phyloP scores from a whole-genome alignment of 1,140 invertebrate genomes.

The Zaprionus capensis region DNA sequence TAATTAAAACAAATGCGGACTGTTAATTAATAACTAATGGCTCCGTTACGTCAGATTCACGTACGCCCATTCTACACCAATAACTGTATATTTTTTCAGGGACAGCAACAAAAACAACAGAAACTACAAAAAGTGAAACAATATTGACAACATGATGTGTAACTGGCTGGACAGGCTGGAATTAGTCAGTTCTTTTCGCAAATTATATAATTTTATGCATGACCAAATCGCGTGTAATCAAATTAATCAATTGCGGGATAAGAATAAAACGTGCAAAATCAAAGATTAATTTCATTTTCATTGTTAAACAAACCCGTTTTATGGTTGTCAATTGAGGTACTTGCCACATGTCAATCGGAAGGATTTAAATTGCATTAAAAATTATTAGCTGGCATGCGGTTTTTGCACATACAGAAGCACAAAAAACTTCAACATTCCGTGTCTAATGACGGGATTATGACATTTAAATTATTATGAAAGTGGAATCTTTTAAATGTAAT shows the following conservation, averaged over 20 bases:
- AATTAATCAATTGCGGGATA: slow-evolving; percentile 48
- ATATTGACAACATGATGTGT: slow-evolving; percentile 29
- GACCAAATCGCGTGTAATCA: slow-evolving; percentile 37
- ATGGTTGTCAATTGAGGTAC: slow-evolving; percentile 27
- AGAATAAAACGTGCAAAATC: slow-evolving; percentile 24
- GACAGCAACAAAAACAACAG: slow-evolving; percentile 3
- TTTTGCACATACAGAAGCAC: background rate
- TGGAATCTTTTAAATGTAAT: background rate
- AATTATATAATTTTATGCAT: slow-evolving; percentile 51
- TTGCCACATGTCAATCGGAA: slow-evolving; percentile 27
- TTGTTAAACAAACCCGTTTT: slow-evolving; percentile 27
- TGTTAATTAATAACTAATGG: slow-evolving; percentile 72
- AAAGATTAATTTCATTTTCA: slow-evolving; percentile 28
- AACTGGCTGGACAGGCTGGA: background rate
- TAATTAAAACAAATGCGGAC: slow-evolving; percentile 57
- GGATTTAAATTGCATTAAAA: slow-evolving; percentile 27
- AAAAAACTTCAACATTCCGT: background rate
- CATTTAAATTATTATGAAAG: background rate
- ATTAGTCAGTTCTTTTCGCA: slow-evolving; percentile 38
- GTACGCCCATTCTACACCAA: slow-evolving; percentile 2
- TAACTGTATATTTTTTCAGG: slow-evolving; percentile 7
- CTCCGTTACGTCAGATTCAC: slow-evolving; percentile 49
- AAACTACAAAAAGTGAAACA: slow-evolving; percentile 2
- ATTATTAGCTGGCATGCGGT: slow-evolving; percentile 20
- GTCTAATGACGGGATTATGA: background rate